These are phyloP conservation scores for Thereuonema tuberculata DNA, from an alignment of 1,140 invertebrate genomes.

Conservation along the genomic window DNA sequence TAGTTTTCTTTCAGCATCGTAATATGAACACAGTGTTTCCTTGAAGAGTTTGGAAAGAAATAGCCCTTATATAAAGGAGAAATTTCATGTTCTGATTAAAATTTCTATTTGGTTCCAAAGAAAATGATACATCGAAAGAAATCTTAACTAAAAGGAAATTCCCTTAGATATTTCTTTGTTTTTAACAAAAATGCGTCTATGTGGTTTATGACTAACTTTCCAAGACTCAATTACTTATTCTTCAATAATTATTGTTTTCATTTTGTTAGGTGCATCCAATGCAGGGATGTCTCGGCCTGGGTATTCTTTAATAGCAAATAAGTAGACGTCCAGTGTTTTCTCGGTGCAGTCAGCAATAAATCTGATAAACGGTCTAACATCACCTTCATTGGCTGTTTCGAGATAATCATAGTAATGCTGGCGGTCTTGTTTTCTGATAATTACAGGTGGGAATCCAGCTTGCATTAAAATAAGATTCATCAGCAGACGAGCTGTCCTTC, in stretches of 20 bases:
- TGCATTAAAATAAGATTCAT: constrained; percentile 98
- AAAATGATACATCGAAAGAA: no score
- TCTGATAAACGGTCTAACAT: constrained; percentile 80
- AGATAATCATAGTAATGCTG: constrained; percentile 61
- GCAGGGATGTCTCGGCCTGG: constrained; percentile 34
- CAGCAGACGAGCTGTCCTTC: constrained; percentile 77
- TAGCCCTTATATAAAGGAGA: no score
- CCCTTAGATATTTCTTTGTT: no score
- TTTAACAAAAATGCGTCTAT: no score
- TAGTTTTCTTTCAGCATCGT: no score
- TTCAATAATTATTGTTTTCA: background rate
- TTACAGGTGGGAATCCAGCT: constrained; percentile 91
- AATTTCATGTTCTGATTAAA: no score
- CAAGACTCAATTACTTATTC: background rate
- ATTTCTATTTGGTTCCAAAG: no score
- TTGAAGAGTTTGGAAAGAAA: no score
- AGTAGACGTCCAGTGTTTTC: constrained; percentile 78
- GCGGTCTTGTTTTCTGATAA: constrained; percentile 81
- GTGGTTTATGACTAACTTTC: no score
- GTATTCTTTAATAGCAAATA: constrained; percentile 57
- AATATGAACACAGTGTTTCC: no score
- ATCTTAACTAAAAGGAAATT: no score
- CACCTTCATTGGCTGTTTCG: constrained; percentile 78
- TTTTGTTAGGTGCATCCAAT: constrained; percentile 22
- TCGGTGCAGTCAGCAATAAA: constrained; percentile 92